Evolutionary conservation across 2,888 invertebrate genomes (phyloP).

Genomic region (Falcaria lacertinaria): DNA sequence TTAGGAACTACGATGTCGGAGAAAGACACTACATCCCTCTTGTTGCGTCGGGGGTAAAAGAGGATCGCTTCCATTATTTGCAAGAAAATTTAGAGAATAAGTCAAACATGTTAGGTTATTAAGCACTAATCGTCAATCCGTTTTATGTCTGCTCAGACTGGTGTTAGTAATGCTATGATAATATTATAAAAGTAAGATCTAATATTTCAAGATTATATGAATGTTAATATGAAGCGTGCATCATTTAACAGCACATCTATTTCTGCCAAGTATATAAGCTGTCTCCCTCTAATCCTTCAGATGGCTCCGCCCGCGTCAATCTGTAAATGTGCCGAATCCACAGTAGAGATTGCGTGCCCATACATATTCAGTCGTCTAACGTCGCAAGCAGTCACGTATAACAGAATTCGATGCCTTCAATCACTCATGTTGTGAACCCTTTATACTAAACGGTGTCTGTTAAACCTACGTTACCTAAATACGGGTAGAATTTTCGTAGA

Average conservation of each 20-base stretch:
- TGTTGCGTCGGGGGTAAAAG: too few relatives aligned
- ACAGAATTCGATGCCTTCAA: slow-evolving; percentile 26
- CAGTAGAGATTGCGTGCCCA: slow-evolving; percentile 32
- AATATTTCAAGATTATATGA: too few relatives aligned
- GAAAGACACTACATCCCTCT: too few relatives aligned
- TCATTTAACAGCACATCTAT: neutral
- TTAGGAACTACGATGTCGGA: too few relatives aligned
- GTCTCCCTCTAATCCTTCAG: neutral
- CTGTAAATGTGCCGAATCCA: slow-evolving; percentile 3
- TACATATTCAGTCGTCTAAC: slow-evolving; percentile 42
- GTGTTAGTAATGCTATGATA: too few relatives aligned
- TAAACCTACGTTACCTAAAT: neutral
- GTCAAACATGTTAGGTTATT: too few relatives aligned
- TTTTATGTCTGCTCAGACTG: too few relatives aligned
- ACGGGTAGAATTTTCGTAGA: neutral
- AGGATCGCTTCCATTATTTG: too few relatives aligned
- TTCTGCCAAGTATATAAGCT: neutral
- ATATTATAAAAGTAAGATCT: too few relatives aligned
- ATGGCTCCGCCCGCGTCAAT: neutral
- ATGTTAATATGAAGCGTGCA: too few relatives aligned
- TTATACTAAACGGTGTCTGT: neutral
- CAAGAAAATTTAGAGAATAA: too few relatives aligned
- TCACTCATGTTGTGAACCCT: neutral
- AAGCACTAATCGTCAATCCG: too few relatives aligned
- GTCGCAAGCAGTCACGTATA: slow-evolving; percentile 31